phyloP scores from a whole-genome alignment of 37 sponge, comb jelly and placozoan genomes.

The Geodia barretti region DNA sequence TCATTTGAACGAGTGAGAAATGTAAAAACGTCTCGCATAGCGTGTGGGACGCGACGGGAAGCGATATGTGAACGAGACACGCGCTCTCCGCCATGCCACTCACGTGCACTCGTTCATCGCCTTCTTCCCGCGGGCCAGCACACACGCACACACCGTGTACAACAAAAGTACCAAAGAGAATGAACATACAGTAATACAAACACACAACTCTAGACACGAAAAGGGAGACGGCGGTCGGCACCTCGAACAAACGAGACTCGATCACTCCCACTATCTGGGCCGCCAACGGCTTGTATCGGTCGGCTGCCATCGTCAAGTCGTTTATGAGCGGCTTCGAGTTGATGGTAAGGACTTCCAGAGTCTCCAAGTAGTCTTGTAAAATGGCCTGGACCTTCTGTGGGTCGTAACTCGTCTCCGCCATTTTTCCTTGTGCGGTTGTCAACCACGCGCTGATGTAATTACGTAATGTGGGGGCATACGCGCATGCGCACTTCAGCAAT shows the following conservation, averaged over 20 bases:
- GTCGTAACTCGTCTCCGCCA: constrained; percentile 4
- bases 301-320: constrained; percentile 81
- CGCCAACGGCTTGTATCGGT: constrained; percentile 61
- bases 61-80: no score
- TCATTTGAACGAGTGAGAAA: no score
- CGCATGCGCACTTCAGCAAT: no score
- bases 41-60: no score
- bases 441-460: neutral
- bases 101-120: no score
- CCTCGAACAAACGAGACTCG: constrained; percentile 58
- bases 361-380: constrained; percentile 7
- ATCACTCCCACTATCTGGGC: constrained; percentile 65
- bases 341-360: constrained; percentile 83
- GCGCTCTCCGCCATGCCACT: no score
- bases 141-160: constrained; percentile 4
- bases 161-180: constrained; percentile 19
- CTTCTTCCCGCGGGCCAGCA: no score
- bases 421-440: neutral
- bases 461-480: no score
- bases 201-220: neutral
- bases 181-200: neutral
- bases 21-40: no score
- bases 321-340: constrained; percentile 95
- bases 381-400: neutral
- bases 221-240: constrained; percentile 26